Evolutionary conservation across 2,888 invertebrate genomes (phyloP), one percentile per base, ranked within the genome.

Genomic region (Oscheius sp.): DNA sequence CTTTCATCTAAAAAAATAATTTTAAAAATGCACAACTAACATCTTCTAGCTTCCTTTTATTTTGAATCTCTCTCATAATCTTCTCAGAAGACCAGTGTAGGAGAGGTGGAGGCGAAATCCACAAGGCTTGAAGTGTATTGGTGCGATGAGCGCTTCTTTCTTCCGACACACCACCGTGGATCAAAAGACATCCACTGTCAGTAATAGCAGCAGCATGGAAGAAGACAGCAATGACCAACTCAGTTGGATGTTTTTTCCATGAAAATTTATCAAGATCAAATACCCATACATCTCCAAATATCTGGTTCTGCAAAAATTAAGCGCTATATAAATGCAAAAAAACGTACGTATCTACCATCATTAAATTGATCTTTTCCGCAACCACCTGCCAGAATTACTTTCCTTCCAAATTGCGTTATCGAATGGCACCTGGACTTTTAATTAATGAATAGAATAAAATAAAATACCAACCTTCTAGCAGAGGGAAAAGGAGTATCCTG

Each of bases 201-300:
- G 80, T 81, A 12, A 82, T 69, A 0, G 69, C 71, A 0, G 80
- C 72, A 20, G 77, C 75, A 53, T 83, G 83, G 69, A 83, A 82
- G 34, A 78, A 81, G 3, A 82, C 79, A 8, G 74, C 45, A 10
- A 46, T 39, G 0, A 67, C 66, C n/a, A 82, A 58, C 0, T 27
- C 15, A 3, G 53, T n/a, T 0, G 53, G 27, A 23, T 69, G 68
- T 39, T 73, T 71, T 17, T 42, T 70, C 82, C 82, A 82, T 10
- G 63, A 37, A 5, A 53, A 67, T 6, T 46, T 73, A 27, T 74
- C 71, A 61, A 83, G 34, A 53, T 83, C 66, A 58, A 81, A 71
- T 8, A 69, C 20, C 82, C 82, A 82, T 8, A 82, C 73, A 37
- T 81, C 76, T 10, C 58, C 52, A 23, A 53, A 69, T 5, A 69